Evolutionary conservation across 2,888 invertebrate species (phyloP).

Genomic region (Serripes groenlandicus): DNA sequence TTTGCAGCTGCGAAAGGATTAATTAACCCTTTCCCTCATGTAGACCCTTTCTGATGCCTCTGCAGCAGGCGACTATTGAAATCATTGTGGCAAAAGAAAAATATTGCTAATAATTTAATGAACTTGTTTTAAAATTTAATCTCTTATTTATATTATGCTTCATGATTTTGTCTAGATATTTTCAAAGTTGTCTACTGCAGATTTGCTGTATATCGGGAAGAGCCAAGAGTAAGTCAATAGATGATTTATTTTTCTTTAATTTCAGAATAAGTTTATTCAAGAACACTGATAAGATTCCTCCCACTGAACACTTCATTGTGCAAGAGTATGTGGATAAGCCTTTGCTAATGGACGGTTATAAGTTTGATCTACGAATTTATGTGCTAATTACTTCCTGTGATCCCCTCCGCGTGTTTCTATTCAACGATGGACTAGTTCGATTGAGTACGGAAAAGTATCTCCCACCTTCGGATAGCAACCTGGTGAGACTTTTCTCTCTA

Average conservation of each 20-base stretch:
- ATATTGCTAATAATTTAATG: not conserved
- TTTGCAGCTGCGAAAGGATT: not conserved
- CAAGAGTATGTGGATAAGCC: slow-evolving; percentile 87
- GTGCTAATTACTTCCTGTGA: slow-evolving; percentile 86
- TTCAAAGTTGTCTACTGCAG: not conserved
- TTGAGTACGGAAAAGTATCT: slow-evolving; percentile 86
- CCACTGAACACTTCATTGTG: slow-evolving; percentile 84
- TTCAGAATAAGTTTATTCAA: slow-evolving; percentile 82
- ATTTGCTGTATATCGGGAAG: not conserved
- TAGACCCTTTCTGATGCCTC: not conserved
- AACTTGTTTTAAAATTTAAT: not conserved
- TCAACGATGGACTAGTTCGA: slow-evolving; percentile 85
- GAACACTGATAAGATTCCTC: slow-evolving; percentile 84
- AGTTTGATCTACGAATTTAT: slow-evolving; percentile 86
- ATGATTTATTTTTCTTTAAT: too few relatives aligned
- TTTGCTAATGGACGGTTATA: slow-evolving; percentile 85
- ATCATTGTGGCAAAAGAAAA: not conserved
- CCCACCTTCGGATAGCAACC: slow-evolving; percentile 83
- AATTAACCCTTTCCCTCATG: not conserved
- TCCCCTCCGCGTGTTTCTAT: slow-evolving; percentile 85
- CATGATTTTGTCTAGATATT: not conserved
- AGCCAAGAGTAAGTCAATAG: not conserved
- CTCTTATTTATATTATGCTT: not conserved
- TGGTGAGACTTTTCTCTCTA: slow-evolving; percentile 79
- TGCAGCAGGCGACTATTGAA: not conserved